These are phyloP conservation scores for Gasteruption jaculator DNA, from an alignment of 2,888 invertebrate genomes.

Conservation along the genomic window DNA sequence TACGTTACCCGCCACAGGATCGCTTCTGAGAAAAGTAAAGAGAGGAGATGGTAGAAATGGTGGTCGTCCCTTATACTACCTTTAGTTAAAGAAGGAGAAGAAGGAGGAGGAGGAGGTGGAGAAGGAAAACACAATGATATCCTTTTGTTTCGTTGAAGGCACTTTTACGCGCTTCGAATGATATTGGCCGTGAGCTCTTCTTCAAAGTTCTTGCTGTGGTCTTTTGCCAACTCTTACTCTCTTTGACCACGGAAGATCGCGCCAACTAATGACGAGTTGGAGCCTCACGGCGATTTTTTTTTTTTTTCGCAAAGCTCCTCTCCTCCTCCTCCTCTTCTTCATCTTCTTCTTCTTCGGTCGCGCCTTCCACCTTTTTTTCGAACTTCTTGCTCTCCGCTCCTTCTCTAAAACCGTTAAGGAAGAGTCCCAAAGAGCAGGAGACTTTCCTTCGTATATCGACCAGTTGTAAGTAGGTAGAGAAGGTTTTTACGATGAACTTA, in stretches of 20 bases:
- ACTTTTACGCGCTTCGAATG: slow-evolving; percentile 29
- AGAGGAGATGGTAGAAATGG: slow-evolving; percentile 23
- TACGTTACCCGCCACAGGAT: slow-evolving; percentile 41
- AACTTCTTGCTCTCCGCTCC: neutral
- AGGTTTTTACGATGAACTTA: slow-evolving; percentile 31
- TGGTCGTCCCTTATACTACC: neutral
- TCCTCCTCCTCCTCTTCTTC: neutral
- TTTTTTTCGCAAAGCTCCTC: no score
- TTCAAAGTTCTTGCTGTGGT: slow-evolving; percentile 16
- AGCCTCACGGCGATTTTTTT: neutral
- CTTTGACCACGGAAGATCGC: no score
- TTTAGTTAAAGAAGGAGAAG: neutral
- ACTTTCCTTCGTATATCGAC: slow-evolving; percentile 15
- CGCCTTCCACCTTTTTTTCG: slow-evolving; percentile 1
- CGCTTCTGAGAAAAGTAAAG: slow-evolving; percentile 36
- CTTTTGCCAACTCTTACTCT: no score
- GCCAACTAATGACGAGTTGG: no score
- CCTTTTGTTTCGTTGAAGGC: slow-evolving; percentile 33
- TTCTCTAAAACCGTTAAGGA: slow-evolving; percentile 12
- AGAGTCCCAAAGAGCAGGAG: slow-evolving; percentile 1
- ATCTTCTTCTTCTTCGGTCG: neutral
- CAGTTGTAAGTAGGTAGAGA: slow-evolving; percentile 27
- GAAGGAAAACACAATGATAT: slow-evolving; percentile 30
- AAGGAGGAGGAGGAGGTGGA: slow-evolving; percentile 21
- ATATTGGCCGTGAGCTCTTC: slow-evolving; percentile 19